phyloP scores from a whole-genome alignment of 1,140 invertebrate genomes.

The Drosophila repleta region DNA sequence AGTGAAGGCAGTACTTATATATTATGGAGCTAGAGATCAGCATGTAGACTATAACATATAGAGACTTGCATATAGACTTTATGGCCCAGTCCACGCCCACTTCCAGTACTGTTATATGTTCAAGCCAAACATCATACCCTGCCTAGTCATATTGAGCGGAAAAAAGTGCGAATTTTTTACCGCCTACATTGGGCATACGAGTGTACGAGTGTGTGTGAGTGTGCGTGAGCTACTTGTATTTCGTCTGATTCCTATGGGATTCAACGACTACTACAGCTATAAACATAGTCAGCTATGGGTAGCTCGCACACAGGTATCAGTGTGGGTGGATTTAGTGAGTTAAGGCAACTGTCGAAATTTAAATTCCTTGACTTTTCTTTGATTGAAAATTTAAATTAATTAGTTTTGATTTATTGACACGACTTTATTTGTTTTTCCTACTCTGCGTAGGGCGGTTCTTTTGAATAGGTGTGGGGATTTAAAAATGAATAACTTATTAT shows the following conservation, averaged over 20 bases:
- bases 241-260: conserved; percentile 25
- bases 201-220: not conserved
- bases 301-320: not conserved
- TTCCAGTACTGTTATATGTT: no score
- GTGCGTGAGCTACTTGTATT: conserved; percentile 23
- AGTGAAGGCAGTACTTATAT: no score
- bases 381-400: conserved; percentile 36
- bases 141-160: no score
- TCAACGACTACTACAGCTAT: not conserved
- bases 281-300: not conserved
- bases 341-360: conserved; percentile 27
- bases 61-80: no score
- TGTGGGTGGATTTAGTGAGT: conserved; percentile 11
- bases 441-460: conserved; percentile 9
- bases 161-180: conserved; percentile 74
- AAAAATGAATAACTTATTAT: not conserved
- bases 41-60: no score
- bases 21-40: no score
- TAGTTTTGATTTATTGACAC: conserved; percentile 14
- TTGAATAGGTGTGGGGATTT: not conserved
- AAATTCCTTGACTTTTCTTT: conserved; percentile 36
- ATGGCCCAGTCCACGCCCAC: no score
- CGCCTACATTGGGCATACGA: conserved; percentile 45
- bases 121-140: no score
- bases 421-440: not conserved